phyloP scores from a whole-genome alignment of 2,888 invertebrate genomes.

The Ceriagrion tenellum region DNA sequence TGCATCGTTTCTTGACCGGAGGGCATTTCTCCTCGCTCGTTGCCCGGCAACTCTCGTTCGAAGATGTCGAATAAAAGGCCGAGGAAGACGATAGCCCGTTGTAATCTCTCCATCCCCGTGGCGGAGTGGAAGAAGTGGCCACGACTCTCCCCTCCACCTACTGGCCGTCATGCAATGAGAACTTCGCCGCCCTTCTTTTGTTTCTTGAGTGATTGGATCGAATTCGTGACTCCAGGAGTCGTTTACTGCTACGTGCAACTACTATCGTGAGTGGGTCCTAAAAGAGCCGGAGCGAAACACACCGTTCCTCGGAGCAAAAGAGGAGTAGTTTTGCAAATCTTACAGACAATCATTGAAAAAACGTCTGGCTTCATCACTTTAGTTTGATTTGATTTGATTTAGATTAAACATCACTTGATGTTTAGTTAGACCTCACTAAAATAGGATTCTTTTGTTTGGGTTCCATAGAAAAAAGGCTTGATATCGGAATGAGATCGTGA shows the following conservation, averaged over 20 bases:
- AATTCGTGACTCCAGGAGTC: neutral
- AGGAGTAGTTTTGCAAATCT: no score
- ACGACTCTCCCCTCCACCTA: neutral
- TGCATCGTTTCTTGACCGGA: neutral
- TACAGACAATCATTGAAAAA: no score
- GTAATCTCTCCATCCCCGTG: neutral
- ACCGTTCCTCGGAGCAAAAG: neutral
- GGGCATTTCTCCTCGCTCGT: neutral
- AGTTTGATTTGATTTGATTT: no score
- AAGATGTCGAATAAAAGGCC: neutral
- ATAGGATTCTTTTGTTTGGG: no score
- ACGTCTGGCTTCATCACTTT: no score
- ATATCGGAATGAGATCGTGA: no score
- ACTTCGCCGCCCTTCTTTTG: neutral
- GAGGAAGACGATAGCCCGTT: neutral
- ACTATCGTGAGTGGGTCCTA: neutral
- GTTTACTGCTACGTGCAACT: neutral
- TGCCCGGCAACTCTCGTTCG: no score
- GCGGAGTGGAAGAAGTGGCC: neutral
- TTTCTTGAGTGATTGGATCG: neutral
- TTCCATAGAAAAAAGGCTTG: no score
- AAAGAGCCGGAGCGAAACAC: neutral
- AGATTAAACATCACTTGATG: no score
- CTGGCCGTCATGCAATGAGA: neutral
- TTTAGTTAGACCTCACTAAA: no score